Evolutionary conservation across 2,888 invertebrate genomes (phyloP), one percentile per base, ranked within the genome.

Genomic region (Nemotelus nigrinus): DNA sequence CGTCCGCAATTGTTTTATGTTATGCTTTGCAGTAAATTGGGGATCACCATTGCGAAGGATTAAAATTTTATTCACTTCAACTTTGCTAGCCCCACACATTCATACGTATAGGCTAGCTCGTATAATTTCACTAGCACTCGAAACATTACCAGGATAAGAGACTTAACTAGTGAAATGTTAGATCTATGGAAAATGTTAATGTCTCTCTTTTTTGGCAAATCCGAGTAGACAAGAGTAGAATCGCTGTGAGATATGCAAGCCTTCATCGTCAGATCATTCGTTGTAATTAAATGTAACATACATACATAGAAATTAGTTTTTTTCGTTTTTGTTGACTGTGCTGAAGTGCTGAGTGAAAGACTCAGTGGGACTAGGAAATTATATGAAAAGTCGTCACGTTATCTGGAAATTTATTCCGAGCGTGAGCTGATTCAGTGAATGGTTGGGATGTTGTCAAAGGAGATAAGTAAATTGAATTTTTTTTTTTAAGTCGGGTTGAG

Each of bases 21-120:
- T 70, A 25, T 25, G 41, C 70, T 55, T 70, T 72, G 60, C 72
- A 72, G 72, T 72, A 60, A 74, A 74, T 74, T 74, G 74, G 74
- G 53, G 60, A 74, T 74, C 55, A 74, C 47, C 74, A 74, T 74
- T 74, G 7, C 63, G 41, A 10, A 74, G 63, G 74, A 74, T 74
- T 74, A 74, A 63, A 60, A 74, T 74, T 60, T 60, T 50, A 74
- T 74, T 74, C 70, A 70, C 53, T 41, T 43, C 50, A 68, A n/a
- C 48, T 41, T 7, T 5, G n/a, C 41, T 60, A 39, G 7, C n/a
- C 58, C 58, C 55, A 10, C 3, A 70, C 43, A 53, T 55, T n/a
- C 53, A 50, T 60, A 41, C 60, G 7, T 41, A 60, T 7, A 39
- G 25, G 41, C 25, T 41, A 25, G 25, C 57, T 57, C 10, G 4